phyloP scores from a whole-genome alignment of 2,888 invertebrate genomes.

The Aricia artaxerxes region DNA sequence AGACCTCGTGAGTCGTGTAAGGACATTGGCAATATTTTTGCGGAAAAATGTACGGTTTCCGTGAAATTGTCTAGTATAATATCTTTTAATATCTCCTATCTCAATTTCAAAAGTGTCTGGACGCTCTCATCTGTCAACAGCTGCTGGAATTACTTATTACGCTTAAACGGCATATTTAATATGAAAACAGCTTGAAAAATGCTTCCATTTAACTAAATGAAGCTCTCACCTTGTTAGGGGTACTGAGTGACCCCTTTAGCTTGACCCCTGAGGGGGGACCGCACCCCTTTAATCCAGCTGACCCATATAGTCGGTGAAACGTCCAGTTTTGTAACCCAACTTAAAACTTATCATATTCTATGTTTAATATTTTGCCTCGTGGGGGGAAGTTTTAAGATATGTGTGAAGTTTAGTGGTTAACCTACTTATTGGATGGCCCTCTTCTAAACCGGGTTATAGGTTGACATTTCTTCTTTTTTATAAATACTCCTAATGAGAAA shows the following conservation, averaged over 20 bases:
- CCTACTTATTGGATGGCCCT: neutral
- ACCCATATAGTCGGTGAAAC: constrained; percentile 9
- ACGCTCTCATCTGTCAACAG: neutral
- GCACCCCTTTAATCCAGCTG: neutral
- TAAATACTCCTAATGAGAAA: no score
- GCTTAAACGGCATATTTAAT: neutral
- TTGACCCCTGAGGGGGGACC: neutral
- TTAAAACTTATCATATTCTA: neutral
- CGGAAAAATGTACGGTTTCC: no score
- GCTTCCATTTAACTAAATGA: constrained; percentile 6
- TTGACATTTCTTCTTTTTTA: neutral
- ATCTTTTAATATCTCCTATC: no score
- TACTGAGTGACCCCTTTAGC: neutral
- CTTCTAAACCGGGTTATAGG: neutral
- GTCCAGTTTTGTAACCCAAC: constrained; percentile 1
- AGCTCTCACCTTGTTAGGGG: constrained; percentile 13
- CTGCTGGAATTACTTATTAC: neutral
- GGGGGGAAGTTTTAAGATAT: neutral
- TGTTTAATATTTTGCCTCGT: neutral
- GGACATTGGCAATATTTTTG: no score
- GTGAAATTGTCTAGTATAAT: neutral
- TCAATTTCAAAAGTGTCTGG: neutral
- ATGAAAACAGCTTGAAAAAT: constrained; percentile 13
- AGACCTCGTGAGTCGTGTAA: no score
- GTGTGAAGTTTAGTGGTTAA: neutral